Evolutionary conservation across 2,888 invertebrate species (phyloP).

Genomic region (Nephrotoma appendiculata): DNA sequence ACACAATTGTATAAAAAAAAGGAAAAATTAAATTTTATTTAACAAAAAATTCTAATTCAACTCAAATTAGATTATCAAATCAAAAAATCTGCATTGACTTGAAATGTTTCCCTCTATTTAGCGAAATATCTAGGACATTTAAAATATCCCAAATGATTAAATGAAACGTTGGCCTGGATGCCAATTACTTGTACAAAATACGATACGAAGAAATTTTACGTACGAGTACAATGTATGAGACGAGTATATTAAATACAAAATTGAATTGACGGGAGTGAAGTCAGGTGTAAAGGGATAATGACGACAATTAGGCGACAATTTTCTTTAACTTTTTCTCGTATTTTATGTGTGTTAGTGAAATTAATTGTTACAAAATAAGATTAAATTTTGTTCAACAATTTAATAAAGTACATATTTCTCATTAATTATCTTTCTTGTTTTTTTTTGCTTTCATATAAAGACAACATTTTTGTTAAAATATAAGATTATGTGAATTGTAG

Average conservation of each 20-base stretch:
- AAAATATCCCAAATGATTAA: not conserved
- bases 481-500: not conserved
- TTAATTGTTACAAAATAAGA: not conserved
- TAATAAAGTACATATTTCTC: not conserved
- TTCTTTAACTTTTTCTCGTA: not conserved
- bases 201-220: not conserved
- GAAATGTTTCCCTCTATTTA: not conserved
- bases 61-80: not conserved
- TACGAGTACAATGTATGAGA: not conserved
- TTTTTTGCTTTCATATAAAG: not conserved
- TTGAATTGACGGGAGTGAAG: not conserved
- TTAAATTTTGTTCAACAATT: not conserved
- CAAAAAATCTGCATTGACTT: not conserved
- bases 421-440: not conserved
- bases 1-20: not conserved
- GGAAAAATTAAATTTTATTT: not conserved
- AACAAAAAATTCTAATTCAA: not conserved
- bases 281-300: not conserved
- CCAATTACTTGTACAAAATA: not conserved
- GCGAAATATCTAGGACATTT: not conserved
- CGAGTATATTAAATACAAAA: not conserved
- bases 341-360: not conserved
- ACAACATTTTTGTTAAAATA: not conserved
- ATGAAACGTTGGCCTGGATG: not conserved
- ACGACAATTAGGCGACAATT: not conserved